Base-by-base conservation (phyloP, 2,797 vertebrate genomes). In the Gila robusta region DNA sequence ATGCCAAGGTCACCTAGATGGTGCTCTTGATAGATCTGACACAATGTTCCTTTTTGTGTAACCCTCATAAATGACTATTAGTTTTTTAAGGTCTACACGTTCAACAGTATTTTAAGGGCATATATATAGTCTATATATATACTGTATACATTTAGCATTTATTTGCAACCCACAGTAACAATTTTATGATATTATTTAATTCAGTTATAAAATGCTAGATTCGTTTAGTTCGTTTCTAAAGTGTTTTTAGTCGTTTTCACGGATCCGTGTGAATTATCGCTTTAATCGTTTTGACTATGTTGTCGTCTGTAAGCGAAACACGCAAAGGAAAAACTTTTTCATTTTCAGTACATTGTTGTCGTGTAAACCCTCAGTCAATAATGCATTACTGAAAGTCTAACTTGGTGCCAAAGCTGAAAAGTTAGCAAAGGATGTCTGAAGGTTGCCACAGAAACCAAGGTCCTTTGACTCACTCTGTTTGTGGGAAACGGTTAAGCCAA, bases 1-100 rank as follows among this genome's bases (percentile, higher is more conserved):
- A 85, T 91, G 84, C 92, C 91, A 94, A 94, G 93, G 94, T 95
- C 92, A 92, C 74, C 86, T 87, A 91, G 91, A 93, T 91, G 67
- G 89, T 83, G 11, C 82, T 84, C 89, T 93, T 88, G 93, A 91
- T 91, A 72, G 91, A 90, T n/a, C 85, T 54, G 12, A 41, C 89
- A 90, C 90, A 91, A 91, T 92, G 90, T 85, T 82, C 83, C 73
- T 72, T 85, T 81, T 81, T 73, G 76, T 79, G 2, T 85, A 79
- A 71, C 56, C 54, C 77, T 70, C 28, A 74, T 81, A 86, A 86
- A 81, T 19, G 69, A 32, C 66, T 26, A 54, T 79, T 71, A 52
- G 71, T 69, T 71, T 64, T 79, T 73, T 78, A 62, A 39, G n/a
- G 67, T 56, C 21, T 37, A 12, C 52, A 64, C 54, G 44, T 81